Evolutionary conservation across 2,888 invertebrate genomes (phyloP).

Genomic region (Temnothorax ravouxi): DNA sequence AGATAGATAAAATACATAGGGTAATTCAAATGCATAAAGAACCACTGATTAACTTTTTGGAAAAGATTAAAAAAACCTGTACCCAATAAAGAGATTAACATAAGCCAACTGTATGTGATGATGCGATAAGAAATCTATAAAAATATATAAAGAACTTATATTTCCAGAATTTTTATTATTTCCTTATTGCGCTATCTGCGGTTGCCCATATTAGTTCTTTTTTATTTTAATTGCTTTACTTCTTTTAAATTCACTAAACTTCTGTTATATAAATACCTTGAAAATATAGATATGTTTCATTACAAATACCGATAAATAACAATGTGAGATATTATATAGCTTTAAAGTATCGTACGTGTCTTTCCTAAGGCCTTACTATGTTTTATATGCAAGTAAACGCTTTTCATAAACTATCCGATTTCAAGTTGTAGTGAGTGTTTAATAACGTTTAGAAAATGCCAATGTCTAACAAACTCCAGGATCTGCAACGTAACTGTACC

Average conservation of each 20-base stretch:
- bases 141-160: neutral
- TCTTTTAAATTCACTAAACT: neutral
- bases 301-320: neutral
- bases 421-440: neutral
- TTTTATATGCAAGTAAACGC: neutral
- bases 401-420: neutral
- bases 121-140: neutral
- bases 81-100: neutral
- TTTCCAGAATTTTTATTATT: neutral
- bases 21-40: constrained; percentile 8
- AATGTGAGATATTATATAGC: neutral
- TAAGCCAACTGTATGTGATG: neutral
- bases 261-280: neutral
- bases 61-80: neutral
- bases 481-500: neutral
- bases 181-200: neutral
- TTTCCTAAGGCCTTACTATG: neutral
- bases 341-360: neutral
- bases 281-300: neutral
- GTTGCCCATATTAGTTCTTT: neutral
- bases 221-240: neutral
- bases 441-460: neutral
- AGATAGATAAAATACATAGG: neutral
- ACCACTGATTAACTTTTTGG: constrained; percentile 13
- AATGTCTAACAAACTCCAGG: neutral